Evolutionary conservation across 2,888 invertebrate species (phyloP).

Genomic region (Cosmia trapezina): DNA sequence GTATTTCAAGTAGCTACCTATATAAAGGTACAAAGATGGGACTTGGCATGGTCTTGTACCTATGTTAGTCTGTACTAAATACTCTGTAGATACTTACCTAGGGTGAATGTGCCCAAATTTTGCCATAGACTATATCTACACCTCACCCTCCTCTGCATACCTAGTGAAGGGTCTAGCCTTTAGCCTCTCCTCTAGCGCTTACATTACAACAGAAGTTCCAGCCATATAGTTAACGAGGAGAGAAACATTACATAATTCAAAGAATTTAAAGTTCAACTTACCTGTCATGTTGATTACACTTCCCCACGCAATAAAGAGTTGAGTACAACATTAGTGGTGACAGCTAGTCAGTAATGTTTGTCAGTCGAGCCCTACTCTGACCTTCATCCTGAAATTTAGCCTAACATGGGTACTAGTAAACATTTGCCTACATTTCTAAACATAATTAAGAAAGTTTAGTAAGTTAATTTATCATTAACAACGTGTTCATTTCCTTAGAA

Average conservation of each 20-base stretch:
- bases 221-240: background rate
- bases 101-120: background rate
- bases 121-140: background rate
- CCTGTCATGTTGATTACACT: conserved; percentile 41
- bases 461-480: conserved; percentile 53
- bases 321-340: conserved; percentile 45
- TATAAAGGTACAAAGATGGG: too few relatives aligned
- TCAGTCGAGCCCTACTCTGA: conserved; percentile 35
- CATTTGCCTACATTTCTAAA: conserved; percentile 39
- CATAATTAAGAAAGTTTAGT: conserved; percentile 60
- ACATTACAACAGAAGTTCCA: background rate
- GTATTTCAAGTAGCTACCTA: background rate
- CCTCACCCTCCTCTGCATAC: background rate
- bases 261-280: conserved; percentile 40
- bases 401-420: conserved; percentile 53
- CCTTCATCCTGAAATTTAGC: conserved; percentile 42
- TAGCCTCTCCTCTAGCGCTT: background rate
- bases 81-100: background rate
- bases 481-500: conserved; percentile 24
- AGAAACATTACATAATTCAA: conserved; percentile 2
- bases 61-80: background rate
- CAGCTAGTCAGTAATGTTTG: conserved; percentile 51
- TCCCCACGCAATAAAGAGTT: conserved; percentile 25
- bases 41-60: background rate
- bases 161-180: background rate